Conservation (phyloP, 2,888 invertebrate species). For the Luffia ferchaultella region DNA sequence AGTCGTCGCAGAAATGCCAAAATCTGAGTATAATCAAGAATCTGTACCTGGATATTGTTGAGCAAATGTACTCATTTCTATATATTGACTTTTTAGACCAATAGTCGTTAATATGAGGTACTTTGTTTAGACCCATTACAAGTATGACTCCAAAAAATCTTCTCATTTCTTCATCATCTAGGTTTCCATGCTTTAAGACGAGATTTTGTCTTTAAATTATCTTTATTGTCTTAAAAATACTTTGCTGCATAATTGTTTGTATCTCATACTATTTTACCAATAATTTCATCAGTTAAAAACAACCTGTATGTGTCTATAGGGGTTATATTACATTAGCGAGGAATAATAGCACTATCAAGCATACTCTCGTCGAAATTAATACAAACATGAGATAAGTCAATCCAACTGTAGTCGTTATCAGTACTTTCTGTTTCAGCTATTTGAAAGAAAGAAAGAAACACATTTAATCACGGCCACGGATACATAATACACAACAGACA, state of each 20-base stretch:
- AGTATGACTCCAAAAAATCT: slow-evolving; percentile 13
- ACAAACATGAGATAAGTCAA: too few relatives aligned
- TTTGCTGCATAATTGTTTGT: slow-evolving; percentile 16
- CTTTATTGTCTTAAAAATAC: slow-evolving; percentile 13
- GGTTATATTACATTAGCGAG: slow-evolving; percentile 1
- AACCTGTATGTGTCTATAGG: slow-evolving; percentile 12
- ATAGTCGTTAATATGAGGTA: slow-evolving; percentile 11
- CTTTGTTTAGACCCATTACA: slow-evolving; percentile 11
- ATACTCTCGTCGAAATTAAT: too few relatives aligned
- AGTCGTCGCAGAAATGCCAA: slow-evolving; percentile 22
- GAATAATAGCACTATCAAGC: slow-evolving; percentile 3
- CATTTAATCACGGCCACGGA: too few relatives aligned
- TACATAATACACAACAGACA: too few relatives aligned
- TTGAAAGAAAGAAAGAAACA: too few relatives aligned
- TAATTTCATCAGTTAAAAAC: slow-evolving; percentile 13
- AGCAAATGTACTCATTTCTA: slow-evolving; percentile 18
- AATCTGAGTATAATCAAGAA: slow-evolving; percentile 20
- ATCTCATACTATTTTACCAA: slow-evolving; percentile 14
- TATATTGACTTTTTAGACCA: slow-evolving; percentile 18
- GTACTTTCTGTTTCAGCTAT: too few relatives aligned
- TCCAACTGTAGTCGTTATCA: too few relatives aligned
- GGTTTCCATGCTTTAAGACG: slow-evolving; percentile 12
- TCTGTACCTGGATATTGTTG: slow-evolving; percentile 18
- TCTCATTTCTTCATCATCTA: slow-evolving; percentile 12
- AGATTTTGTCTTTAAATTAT: slow-evolving; percentile 14